Evolutionary conservation across 2,797 vertebrate species (phyloP), one percentile per base, ranked within the genome.

Genomic region (Labeo calbasu): DNA sequence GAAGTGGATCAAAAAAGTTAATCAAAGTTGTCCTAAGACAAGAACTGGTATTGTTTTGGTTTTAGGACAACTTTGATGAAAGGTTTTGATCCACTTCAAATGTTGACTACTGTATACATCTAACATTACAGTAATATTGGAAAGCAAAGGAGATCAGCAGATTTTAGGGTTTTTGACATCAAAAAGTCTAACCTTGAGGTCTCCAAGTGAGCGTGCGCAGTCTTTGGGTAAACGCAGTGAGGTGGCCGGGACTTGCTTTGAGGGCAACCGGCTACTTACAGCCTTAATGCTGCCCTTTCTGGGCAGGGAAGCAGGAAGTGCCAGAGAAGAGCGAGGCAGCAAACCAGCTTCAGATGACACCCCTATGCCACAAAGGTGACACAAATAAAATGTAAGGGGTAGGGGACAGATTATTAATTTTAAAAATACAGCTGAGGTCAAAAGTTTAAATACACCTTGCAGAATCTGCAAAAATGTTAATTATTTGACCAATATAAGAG

Each of bases 121-220:
- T 76, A 40, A 55, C 19, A 55, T 10, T 76, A 15, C 3, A 19
- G 19, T 23, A 57, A 76, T 40, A 40, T n/a, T 14, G 21, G 28
- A 2, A 32, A 36, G 3, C 3, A n/a, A 71, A 10, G 28, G 2
- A 23, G 43, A 66, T 32, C 11, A 17, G 5, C 14, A 6, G 23
- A 50, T 48, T 19, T 50, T 0, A 0, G 40, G 23, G n/a, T 50
- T 19, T 1, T 40, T 28, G 28, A 4, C 14, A 19, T 40, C 77
- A 9, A 28, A 57, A 69, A 71, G 11, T 82, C 81, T 85, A 75
- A 94, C 96, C 92, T 99, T 99, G 25, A 99, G 96, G 91, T 99
- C 98, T 59, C 97, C 97, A 1, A 99, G 91, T 23, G 98, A 99
- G 57, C 96, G 96, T 68, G 98, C 95, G 2, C 96, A 96, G 5